These are phyloP conservation scores for Vulpes ferrilata DNA, from an alignment of 2,113 vertebrate species.

Conservation along the genomic window DNA sequence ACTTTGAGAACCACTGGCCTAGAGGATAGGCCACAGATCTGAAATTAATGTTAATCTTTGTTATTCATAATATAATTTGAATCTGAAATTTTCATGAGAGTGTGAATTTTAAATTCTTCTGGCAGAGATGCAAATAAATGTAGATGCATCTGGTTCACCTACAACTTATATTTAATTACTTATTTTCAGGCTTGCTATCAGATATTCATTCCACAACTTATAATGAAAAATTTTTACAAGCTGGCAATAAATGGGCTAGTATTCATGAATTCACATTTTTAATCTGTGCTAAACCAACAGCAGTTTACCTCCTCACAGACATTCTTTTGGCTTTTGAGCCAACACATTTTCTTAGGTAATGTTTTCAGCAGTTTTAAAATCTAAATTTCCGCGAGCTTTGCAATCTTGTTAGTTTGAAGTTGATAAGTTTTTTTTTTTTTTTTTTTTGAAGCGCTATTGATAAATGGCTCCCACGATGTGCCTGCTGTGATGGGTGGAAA, in stretches of 20 bases:
- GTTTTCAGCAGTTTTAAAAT: conserved; percentile 6
- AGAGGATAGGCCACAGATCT: not conserved
- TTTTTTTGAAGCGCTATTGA: not conserved
- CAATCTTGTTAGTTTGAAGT: conserved; percentile 60
- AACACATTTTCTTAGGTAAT: not conserved
- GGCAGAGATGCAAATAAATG: not conserved
- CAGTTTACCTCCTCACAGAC: not conserved
- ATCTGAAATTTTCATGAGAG: not conserved
- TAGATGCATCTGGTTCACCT: not conserved
- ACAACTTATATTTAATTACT: not conserved
- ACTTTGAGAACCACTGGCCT: not conserved
- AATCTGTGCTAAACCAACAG: not conserved
- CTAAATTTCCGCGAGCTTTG: conserved; percentile 19
- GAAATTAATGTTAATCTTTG: not conserved
- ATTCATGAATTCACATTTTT: not conserved
- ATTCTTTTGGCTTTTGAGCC: conserved; percentile 46
- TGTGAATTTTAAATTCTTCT: not conserved
- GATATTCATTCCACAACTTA: not conserved
- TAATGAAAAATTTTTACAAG: not conserved
- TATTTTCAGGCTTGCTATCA: not conserved
- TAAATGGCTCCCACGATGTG: conserved; percentile 46
- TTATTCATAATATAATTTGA: not conserved
- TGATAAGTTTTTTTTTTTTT: not conserved
- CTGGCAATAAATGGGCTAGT: not conserved
- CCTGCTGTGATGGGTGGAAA: conserved; percentile 30